Percentiles rank a stretch among this genome's conserved stretches.
These are phyloP conservation scores for Oligia strigilis DNA, from an alignment of 2,888 invertebrate genomes.

Conservation along the genomic window DNA sequence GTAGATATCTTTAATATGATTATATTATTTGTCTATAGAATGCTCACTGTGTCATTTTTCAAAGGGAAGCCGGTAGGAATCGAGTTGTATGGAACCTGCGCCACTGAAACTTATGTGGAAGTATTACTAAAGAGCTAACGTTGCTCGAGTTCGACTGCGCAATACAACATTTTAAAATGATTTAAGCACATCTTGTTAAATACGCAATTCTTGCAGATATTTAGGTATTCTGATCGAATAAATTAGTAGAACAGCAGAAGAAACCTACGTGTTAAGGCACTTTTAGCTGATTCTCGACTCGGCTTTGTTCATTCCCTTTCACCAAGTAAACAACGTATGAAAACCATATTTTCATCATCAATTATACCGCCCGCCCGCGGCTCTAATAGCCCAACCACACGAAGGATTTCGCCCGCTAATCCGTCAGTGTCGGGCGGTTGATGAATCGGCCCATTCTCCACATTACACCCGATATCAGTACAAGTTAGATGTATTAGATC, in stretches of 20 bases:
- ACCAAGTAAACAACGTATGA: neutral
- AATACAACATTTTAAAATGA: neutral
- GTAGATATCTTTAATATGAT: no score
- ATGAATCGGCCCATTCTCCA: slow-evolving; percentile 80
- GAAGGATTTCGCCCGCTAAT: slow-evolving; percentile 72
- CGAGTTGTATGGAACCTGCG: no score
- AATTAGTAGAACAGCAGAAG: neutral
- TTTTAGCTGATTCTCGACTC: no score
- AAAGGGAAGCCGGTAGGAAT: no score
- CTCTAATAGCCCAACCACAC: slow-evolving; percentile 55
- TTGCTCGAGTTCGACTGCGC: neutral
- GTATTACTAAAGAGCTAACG: neutral
- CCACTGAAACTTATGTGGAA: no score
- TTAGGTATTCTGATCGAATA: neutral
- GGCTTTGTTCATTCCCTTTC: neutral
- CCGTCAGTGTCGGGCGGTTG: slow-evolving; percentile 83
- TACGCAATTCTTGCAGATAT: neutral
- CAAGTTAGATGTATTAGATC: slow-evolving; percentile 50
- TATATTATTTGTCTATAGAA: no score
- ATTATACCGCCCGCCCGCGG: slow-evolving; percentile 30
- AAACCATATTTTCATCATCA: slow-evolving; percentile 4
- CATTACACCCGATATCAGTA: slow-evolving; percentile 63
- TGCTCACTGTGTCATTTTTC: no score
- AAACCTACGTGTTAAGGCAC: no score
- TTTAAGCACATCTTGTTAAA: neutral